A percentile compares a stretch with the other conserved stretches of the same genome.
phyloP scores from a whole-genome alignment of 2,113 vertebrate genomes.

The Macrotis lagotis region DNA sequence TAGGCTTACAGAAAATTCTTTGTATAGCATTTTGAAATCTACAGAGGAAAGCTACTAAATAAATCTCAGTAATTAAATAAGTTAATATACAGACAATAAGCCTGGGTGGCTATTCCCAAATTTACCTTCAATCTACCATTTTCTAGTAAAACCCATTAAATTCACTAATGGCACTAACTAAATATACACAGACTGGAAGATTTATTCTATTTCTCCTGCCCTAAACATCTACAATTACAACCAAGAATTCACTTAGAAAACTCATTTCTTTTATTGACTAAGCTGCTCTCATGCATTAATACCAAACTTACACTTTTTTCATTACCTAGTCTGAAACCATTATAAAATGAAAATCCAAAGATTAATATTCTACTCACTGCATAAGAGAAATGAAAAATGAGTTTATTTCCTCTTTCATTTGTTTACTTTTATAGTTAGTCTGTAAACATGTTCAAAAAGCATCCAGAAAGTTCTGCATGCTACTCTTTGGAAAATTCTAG shows the following conservation, averaged over 20 bases:
- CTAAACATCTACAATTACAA: constrained; percentile 50
- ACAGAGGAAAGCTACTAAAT: constrained; percentile 12
- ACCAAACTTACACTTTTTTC: constrained; percentile 51
- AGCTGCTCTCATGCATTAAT: constrained; percentile 36
- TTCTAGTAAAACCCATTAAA: constrained; percentile 54
- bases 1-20: background rate
- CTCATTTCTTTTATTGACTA: constrained; percentile 22
- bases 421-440: constrained; percentile 55
- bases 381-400: constrained; percentile 44
- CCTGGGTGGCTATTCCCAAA: constrained; percentile 25
- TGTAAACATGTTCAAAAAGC: background rate
- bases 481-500: constrained; percentile 63
- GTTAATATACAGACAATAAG: constrained; percentile 39
- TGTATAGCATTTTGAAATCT: background rate
- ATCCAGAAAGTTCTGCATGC: constrained; percentile 37
- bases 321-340: constrained; percentile 20
- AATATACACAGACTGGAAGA: constrained; percentile 51
- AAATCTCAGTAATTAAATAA: constrained; percentile 32
- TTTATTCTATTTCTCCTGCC: constrained; percentile 37
- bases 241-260: constrained; percentile 39
- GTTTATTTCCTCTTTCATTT: constrained; percentile 27
- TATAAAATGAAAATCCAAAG: constrained; percentile 47
- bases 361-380: constrained; percentile 21
- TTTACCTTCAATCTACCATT: constrained; percentile 43
- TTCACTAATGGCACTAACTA: constrained; percentile 52